Evolutionary conservation across 1,140 invertebrate genomes (phyloP).

Genomic region (Elymnias hypermnestra): DNA sequence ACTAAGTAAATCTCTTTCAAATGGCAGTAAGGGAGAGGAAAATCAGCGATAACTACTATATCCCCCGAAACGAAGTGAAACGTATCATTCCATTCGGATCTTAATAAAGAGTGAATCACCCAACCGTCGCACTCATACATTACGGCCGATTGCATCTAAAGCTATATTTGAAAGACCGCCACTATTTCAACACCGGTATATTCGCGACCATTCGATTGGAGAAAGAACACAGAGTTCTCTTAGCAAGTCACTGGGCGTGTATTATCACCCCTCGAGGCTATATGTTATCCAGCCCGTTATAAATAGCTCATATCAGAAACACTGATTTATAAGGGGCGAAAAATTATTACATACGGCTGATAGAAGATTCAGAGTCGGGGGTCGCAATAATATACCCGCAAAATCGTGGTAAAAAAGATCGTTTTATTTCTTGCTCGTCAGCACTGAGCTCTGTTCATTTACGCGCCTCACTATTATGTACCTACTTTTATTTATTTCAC

Average conservation of each 20-base stretch:
- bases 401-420: slow-evolving; percentile 19
- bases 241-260: slow-evolving; percentile 19
- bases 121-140: slow-evolving; percentile 1
- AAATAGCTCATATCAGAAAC: slow-evolving; percentile 27
- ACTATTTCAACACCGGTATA: background rate
- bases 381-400: slow-evolving; percentile 20
- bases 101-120: slow-evolving; percentile 5
- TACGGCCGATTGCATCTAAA: slow-evolving; percentile 2
- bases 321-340: slow-evolving; percentile 26
- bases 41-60: background rate
- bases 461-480: slow-evolving; percentile 2
- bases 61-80: background rate
- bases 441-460: slow-evolving; percentile 6
- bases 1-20: no score
- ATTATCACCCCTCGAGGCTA: slow-evolving; percentile 15
- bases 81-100: slow-evolving; percentile 2
- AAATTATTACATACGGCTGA: slow-evolving; percentile 25
- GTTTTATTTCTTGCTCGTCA: slow-evolving; percentile 18
- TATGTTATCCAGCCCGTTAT: slow-evolving; percentile 20
- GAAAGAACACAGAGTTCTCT: slow-evolving; percentile 8
- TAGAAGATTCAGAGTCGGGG: slow-evolving; percentile 21
- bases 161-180: background rate
- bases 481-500: background rate
- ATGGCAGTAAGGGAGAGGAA: no score
- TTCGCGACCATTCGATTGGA: background rate